Evolutionary conservation across 2,797 vertebrate genomes (phyloP).

Genomic region (Bufotes viridis): DNA sequence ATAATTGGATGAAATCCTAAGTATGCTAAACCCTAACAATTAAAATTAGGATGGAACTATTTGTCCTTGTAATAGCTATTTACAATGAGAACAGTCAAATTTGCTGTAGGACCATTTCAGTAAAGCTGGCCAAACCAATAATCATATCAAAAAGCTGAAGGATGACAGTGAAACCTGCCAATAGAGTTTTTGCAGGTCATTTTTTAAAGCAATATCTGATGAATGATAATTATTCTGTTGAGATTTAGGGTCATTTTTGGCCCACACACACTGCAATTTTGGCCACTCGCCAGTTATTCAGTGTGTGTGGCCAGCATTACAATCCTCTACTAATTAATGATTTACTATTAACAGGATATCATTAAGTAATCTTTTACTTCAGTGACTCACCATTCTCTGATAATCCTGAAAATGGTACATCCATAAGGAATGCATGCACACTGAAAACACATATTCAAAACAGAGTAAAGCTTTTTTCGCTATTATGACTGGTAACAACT

Average conservation of each 20-base stretch:
- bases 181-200: not conserved
- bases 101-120: not conserved
- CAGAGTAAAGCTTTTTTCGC: too few relatives aligned
- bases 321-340: not conserved
- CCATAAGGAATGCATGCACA: not conserved
- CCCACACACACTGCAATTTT: slow-evolving; percentile 1
- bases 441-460: not conserved
- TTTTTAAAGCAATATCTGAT: not conserved
- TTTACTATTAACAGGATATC: slow-evolving; percentile 12
- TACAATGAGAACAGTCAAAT: not conserved
- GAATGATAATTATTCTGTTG: not conserved
- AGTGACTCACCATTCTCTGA: not conserved
- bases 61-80: not conserved
- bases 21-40: not conserved
- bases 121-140: not conserved
- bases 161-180: not conserved
- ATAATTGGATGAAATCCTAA: not conserved
- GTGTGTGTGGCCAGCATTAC: slow-evolving; percentile 10
- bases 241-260: not conserved
- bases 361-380: slow-evolving; percentile 5
- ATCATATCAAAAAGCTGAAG: not conserved
- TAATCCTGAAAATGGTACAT: not conserved
- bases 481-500: too few relatives aligned
- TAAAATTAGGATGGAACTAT: not conserved
- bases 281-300: not conserved